Base-by-base conservation (phyloP, 1,140 invertebrate species). In the Triops longicaudatus region DNA sequence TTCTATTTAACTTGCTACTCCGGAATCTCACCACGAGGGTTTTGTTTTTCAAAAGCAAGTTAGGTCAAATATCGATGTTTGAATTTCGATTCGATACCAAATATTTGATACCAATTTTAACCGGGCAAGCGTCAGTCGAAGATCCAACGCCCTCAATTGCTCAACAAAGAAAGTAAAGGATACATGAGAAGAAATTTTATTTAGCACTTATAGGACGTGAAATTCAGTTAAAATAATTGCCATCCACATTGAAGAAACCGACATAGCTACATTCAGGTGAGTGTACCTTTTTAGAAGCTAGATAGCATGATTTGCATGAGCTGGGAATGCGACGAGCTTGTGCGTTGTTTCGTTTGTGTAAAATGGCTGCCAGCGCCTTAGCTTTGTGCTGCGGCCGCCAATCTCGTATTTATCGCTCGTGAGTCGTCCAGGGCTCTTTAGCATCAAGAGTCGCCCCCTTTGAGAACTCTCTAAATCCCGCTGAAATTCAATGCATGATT, bases 61-160 rank as follows among this genome's bases (percentile, higher is more conserved):
- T 63, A 1, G 10, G 17, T 6, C 17, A 17, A 22, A 3, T 10
- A n/a, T 63, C 50, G 50, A 7, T 63, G 5, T 6, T 14, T 4
- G 1, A n/a, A n/a, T 10, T 22, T 63, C 50, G 7, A 63, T 63
- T 63, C 50, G 50, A 22, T 63, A 63, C 17, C 7, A 63, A 63
- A 2, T 11, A 0, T 22, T 22, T 63, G 50, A 63, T 63, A 63
- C 50, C 50, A 14, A 63, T 63, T n/a, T 22, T 12, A 63, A 63
- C 17, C n/a, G 50, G 6, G 31, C 22, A 22, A 63, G 50, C 50
- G 50, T 63, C 50, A 63, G 50, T 63, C 9, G 50, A 63, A 63
- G 50, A 63, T 63, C 50, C 50, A 63, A 63, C 50, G 50, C 50
- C 50, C 50, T 63, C 50, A 63, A 63, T 63, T 63, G 50, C 50